These are phyloP conservation scores for Slavum lentiscoides DNA, from an alignment of 2,888 invertebrate species.

Conservation along the genomic window DNA sequence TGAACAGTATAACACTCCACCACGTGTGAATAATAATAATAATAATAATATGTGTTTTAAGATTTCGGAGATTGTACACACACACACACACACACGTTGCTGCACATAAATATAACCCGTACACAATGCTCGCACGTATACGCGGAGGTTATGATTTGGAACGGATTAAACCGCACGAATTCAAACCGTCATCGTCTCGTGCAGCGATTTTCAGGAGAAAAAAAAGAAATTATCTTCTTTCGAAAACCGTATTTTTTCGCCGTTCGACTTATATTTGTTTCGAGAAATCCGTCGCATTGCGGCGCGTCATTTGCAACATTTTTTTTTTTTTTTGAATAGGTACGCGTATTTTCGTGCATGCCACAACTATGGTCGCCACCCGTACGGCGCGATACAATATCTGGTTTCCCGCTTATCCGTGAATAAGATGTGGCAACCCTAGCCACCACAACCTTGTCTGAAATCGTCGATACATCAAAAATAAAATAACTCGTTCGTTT, in stretches of 20 bases:
- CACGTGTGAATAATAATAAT: background rate
- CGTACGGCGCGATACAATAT: too few species aligned
- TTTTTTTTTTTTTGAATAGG: background rate
- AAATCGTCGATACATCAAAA: too few species aligned
- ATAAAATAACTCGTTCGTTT: too few species aligned
- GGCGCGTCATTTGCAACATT: too few species aligned
- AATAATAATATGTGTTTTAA: background rate
- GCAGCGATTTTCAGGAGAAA: background rate
- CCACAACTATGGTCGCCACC: too few species aligned
- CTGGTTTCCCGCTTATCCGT: too few species aligned
- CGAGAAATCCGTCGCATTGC: conserved; percentile 1
- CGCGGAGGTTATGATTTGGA: background rate
- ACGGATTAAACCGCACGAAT: background rate
- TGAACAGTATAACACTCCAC: conserved; percentile 5
- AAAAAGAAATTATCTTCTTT: background rate
- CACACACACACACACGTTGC: too few species aligned
- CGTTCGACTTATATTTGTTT: conserved; percentile 6
- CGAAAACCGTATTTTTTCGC: background rate
- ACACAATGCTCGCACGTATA: conserved; percentile 9
- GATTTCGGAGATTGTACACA: conserved; percentile 2
- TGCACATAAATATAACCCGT: background rate
- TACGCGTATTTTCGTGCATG: too few species aligned
- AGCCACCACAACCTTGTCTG: too few species aligned
- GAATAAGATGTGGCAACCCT: too few species aligned
- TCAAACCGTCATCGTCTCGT: background rate